Base-by-base conservation (phyloP, 2,797 vertebrate genomes). In the Eupleurogrammus muticus region DNA sequence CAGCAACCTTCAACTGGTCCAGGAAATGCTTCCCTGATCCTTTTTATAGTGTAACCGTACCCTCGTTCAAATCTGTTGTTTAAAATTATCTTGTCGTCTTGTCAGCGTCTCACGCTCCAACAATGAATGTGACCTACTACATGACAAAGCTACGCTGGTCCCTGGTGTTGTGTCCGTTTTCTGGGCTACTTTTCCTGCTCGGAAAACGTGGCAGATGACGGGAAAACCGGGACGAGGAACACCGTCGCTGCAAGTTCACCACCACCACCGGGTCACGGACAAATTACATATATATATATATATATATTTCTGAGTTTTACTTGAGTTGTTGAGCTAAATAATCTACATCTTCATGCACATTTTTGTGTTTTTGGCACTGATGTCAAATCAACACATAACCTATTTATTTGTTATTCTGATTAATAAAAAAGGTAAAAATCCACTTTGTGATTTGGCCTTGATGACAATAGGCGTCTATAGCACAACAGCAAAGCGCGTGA, bases 121-220 rank as follows among this genome's bases (percentile, higher is more conserved):
- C 89, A 90, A 82, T 73, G 76, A 73, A 38, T 42, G 51, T 94
- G 94, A 95, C 94, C 93, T 91, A 93, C 63, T 86, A 90, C 44
- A 20, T 61, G 71, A 94, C 91, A 93, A 93, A 91, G 89, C 55
- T 69, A 1, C 51, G 7, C 50, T 52, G 75, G 84, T 83, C 66
- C 69, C 59, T 14, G 53, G 73, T 73, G 79, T 90, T 61, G 40
- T 75, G 61, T 66, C 53, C 23, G 53, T 73, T 76, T n/a, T 80
- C 59, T 8, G 19, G 44, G 81, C 73, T 73, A n/a, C 60, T 55
- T 77, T 76, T 74, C 65, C 56, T 40, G 4, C 36, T 34, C 21
- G 9, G n/a, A 28, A 23, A 85, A 70, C 70, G 32, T 75, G 66
- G 82, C 80, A 77, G 47, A 40, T 52, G 8, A 49, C 48, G 58